Evolutionary conservation across 2,113 vertebrate species (phyloP).

Genomic region (Dicrurus megarhynchus): DNA sequence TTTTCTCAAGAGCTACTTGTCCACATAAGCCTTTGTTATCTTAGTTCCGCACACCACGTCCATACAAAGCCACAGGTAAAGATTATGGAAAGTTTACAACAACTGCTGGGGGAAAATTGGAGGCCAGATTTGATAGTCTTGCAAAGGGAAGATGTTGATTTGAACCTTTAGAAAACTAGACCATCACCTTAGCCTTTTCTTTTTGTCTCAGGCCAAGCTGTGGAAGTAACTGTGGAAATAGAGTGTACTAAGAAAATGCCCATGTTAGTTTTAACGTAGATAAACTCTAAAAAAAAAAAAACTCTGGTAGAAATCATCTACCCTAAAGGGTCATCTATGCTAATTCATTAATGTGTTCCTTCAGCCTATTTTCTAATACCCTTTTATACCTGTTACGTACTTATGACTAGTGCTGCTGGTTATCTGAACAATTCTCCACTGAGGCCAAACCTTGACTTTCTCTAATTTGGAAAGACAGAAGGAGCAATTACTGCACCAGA

Average conservation of each 20-base stretch:
- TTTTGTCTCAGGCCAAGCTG: not conserved
- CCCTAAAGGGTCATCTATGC: not conserved
- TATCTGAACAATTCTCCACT: not conserved
- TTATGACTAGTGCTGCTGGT: not conserved
- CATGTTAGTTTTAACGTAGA: not conserved
- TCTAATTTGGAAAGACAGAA: not conserved
- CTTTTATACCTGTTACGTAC: not conserved
- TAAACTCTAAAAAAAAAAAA: not conserved
- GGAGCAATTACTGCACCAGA: not conserved
- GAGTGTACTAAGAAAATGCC: not conserved
- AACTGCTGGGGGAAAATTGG: not conserved
- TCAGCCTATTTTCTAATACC: not conserved
- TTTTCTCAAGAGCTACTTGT: not conserved
- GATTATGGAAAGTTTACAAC: not conserved
- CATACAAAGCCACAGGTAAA: not conserved
- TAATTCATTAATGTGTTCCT: not conserved
- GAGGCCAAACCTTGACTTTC: not conserved
- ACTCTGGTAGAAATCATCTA: not conserved
- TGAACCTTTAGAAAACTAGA: not conserved
- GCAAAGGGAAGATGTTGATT: not conserved
- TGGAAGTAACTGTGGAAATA: not conserved
- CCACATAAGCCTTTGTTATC: not conserved
- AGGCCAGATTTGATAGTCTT: not conserved
- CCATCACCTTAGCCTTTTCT: not conserved
- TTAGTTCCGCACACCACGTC: not conserved